Percentiles rank a stretch among this genome's conserved stretches.
Conservation (phyloP, 1,140 invertebrate genomes). For the Penaeus vannamei region DNA sequence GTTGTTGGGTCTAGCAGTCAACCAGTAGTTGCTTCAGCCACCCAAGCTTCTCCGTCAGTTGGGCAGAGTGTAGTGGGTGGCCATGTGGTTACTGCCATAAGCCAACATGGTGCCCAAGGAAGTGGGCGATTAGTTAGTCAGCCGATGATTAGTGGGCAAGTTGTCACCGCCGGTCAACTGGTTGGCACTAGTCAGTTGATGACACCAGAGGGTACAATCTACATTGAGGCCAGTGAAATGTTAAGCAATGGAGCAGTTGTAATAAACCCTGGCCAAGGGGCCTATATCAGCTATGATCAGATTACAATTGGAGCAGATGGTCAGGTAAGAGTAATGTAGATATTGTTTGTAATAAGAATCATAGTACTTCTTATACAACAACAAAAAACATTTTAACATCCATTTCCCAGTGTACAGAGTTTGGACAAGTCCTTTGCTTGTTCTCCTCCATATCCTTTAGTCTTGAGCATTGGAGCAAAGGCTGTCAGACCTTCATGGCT, state of each 20-base stretch:
- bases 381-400: neutral
- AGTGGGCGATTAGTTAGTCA: slow-evolving; percentile 23
- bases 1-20: slow-evolving; percentile 25
- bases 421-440: no score
- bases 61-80: slow-evolving; percentile 40
- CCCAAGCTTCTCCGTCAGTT: slow-evolving; percentile 28
- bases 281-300: slow-evolving; percentile 61
- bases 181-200: slow-evolving; percentile 58
- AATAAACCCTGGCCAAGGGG: slow-evolving; percentile 52
- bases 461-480: no score
- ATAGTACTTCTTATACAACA: neutral
- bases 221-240: slow-evolving; percentile 63
- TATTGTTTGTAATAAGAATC: neutral
- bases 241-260: slow-evolving; percentile 58
- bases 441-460: no score
- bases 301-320: slow-evolving; percentile 60
- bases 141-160: slow-evolving; percentile 26
- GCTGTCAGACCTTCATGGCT: no score
- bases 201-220: slow-evolving; percentile 60
- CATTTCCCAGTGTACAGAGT: no score
- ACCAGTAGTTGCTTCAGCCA: slow-evolving; percentile 25
- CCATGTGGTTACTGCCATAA: slow-evolving; percentile 31
- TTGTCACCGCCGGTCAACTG: slow-evolving; percentile 55
- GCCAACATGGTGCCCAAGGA: neutral
- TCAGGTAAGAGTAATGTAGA: slow-evolving; percentile 41